These are phyloP conservation scores for Endomychus coccineus DNA, from an alignment of 2,888 invertebrate genomes.

Conservation along the genomic window DNA sequence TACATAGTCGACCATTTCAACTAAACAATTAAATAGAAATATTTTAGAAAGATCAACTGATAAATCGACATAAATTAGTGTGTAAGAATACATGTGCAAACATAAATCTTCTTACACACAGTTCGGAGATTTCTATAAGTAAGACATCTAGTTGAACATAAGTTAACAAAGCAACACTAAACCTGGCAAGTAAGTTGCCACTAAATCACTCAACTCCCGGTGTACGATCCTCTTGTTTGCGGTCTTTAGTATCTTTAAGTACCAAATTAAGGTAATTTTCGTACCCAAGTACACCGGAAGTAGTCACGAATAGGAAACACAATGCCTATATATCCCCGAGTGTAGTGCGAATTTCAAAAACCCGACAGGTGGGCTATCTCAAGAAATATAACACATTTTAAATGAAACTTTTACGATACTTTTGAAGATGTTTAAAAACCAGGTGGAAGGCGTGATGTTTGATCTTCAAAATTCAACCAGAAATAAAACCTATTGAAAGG, in stretches of 20 bases:
- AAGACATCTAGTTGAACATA: conserved; percentile 12
- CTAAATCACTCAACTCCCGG: conserved; percentile 14
- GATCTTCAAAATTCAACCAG: conserved; percentile 22
- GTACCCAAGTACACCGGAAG: conserved; percentile 29
- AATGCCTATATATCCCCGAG: conserved; percentile 16
- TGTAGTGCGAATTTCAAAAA: conserved; percentile 27
- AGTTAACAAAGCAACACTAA: conserved; percentile 12
- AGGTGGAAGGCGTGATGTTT: conserved; percentile 40
- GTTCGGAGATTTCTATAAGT: conserved; percentile 6
- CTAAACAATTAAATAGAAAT: no score
- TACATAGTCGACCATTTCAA: no score
- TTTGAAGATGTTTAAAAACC: conserved; percentile 27
- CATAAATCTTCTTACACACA: conserved; percentile 14
- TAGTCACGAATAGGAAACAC: conserved; percentile 20
- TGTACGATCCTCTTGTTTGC: conserved; percentile 24
- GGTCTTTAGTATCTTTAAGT: conserved; percentile 29
- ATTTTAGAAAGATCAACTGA: no score
- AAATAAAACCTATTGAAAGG: conserved; percentile 10
- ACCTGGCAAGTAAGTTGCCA: conserved; percentile 14
- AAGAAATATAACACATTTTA: conserved; percentile 16
- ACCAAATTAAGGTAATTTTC: conserved; percentile 33
- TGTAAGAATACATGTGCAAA: no score
- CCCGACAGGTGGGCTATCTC: conserved; percentile 20
- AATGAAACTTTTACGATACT: conserved; percentile 16
- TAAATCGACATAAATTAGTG: no score